Conservation (phyloP, 64 coral and sea anemone genomes). For the Dendrophyllia cribrosa region DNA sequence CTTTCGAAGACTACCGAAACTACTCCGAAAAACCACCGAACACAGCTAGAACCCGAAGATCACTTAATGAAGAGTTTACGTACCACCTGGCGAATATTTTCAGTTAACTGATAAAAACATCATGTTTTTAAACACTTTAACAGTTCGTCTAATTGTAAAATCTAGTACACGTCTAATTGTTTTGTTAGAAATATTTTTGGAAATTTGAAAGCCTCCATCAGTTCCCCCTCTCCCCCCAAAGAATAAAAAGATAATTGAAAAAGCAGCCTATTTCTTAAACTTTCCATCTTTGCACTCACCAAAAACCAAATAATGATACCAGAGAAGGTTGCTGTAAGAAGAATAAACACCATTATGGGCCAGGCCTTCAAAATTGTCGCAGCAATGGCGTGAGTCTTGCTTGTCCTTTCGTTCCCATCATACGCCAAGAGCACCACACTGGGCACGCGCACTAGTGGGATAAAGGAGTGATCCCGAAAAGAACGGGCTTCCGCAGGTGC, state of each 20-base stretch:
- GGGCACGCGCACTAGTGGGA: constrained; percentile 82
- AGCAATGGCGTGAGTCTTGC: constrained; percentile 75
- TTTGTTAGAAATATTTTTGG: too few relatives aligned
- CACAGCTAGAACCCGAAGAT: too few relatives aligned
- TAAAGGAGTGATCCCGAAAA: constrained; percentile 78
- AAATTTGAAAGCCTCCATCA: too few relatives aligned
- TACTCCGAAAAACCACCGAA: too few relatives aligned
- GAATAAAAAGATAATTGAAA: not conserved
- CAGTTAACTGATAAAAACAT: too few relatives aligned
- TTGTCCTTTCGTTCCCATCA: constrained; percentile 44
- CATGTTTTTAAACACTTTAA: too few relatives aligned
- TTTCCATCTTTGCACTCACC: constrained; percentile 58
- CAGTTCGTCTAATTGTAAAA: too few relatives aligned
- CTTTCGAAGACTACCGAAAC: too few relatives aligned
- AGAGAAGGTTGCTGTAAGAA: constrained; percentile 80
- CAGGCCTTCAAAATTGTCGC: constrained; percentile 87
- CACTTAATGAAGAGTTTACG: too few relatives aligned
- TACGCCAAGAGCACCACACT: constrained; percentile 87
- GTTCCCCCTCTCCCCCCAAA: too few relatives aligned
- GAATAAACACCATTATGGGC: constrained; percentile 95
- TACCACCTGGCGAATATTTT: too few relatives aligned
- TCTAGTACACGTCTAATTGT: too few relatives aligned
- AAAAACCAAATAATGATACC: constrained; percentile 98
- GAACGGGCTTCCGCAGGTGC: constrained; percentile 14
- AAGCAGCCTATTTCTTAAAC: not conserved